phyloP scores from a whole-genome alignment of 2,797 vertebrate species.

The Lagocephalus sceleratus region DNA sequence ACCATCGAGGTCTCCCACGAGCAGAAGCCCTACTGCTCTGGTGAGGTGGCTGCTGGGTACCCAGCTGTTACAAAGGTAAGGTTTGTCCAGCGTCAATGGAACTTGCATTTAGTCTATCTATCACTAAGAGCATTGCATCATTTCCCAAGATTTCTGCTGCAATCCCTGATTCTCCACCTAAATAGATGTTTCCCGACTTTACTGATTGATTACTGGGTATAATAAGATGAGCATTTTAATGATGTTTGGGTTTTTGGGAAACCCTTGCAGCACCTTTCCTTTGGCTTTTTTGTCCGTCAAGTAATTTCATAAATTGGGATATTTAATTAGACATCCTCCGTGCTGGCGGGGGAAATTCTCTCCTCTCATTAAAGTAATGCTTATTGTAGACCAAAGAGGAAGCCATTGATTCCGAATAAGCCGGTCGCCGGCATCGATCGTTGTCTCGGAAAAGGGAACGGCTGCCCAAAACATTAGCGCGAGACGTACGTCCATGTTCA shows the following conservation, averaged over 20 bases:
- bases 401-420: conserved; percentile 49
- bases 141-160: too few relatives aligned
- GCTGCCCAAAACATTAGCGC: conserved; percentile 52
- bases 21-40: conserved; percentile 89
- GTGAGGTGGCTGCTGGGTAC: conserved; percentile 90
- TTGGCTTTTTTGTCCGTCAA: conserved; percentile 21
- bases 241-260: conserved; percentile 1
- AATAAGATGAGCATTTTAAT: neutral
- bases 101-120: too few relatives aligned
- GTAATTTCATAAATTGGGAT: conserved; percentile 28
- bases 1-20: conserved; percentile 89
- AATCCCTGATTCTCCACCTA: too few relatives aligned
- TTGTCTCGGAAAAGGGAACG: conserved; percentile 39
- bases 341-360: conserved; percentile 31
- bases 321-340: conserved; percentile 36
- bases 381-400: conserved; percentile 41
- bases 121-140: too few relatives aligned
- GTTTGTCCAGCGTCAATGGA: too few relatives aligned
- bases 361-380: conserved; percentile 57
- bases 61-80: conserved; percentile 93
- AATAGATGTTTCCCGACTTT: too few relatives aligned
- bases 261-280: conserved; percentile 2
- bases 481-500: conserved; percentile 13
- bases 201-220: too few relatives aligned
- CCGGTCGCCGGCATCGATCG: conserved; percentile 48